phyloP scores from a whole-genome alignment of 2,888 invertebrate species.

The Brenthis ino region DNA sequence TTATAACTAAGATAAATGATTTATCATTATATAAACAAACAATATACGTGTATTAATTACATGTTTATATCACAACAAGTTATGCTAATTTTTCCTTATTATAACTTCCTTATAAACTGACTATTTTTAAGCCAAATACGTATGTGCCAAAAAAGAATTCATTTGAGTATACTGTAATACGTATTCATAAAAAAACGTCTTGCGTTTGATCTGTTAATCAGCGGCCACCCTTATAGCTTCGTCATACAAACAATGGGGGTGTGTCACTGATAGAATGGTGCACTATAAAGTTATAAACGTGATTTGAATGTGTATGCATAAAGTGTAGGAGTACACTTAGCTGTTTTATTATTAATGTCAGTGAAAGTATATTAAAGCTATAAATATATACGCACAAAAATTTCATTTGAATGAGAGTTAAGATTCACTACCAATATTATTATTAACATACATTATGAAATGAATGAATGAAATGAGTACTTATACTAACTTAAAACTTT shows the following conservation, averaged over 20 bases:
- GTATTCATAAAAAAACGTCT: not conserved
- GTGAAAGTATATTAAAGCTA: not conserved
- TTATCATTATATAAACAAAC: no score
- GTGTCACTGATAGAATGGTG: conserved; percentile 58
- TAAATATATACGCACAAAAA: not conserved
- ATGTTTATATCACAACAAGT: no score
- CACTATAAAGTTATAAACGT: conserved; percentile 1
- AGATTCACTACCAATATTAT: no score
- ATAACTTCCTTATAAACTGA: no score
- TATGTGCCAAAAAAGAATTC: not conserved
- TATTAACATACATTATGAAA: no score
- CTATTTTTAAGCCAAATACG: not conserved
- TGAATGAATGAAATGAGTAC: no score
- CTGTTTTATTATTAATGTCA: not conserved
- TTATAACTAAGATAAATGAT: no score
- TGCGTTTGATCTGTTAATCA: conserved; percentile 12
- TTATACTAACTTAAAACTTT: no score
- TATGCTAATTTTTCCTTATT: no score
- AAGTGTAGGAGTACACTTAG: conserved; percentile 8
- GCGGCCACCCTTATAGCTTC: conserved; percentile 32
- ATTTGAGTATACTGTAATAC: no score
- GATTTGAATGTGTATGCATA: conserved; percentile 21
- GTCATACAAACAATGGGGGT: conserved; percentile 50
- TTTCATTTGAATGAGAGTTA: no score
- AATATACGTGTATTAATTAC: no score